Evolutionary conservation across 2,113 vertebrate species (phyloP), one percentile per base, ranked within the genome.

Genomic region (Anseranas semipalmata): DNA sequence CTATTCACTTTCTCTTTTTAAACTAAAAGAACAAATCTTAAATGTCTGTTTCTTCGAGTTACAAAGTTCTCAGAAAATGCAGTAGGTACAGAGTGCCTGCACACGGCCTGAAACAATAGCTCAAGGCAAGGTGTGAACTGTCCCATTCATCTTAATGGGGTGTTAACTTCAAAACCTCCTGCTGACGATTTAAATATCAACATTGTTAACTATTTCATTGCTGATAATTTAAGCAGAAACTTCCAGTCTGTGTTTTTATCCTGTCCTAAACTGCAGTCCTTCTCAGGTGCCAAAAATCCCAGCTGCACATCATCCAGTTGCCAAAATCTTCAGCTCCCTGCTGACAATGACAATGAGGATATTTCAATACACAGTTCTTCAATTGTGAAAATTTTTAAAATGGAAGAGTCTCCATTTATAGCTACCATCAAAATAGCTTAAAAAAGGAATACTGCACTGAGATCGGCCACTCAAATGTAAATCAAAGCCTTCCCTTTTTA

Each of bases 241-340:
- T 88, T 88, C 50, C 52, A 88, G 33, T 70, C 83, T 56, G 56
- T 85, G 71, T 62, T 96, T 90, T 88, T 48, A 52, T 87, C 32
- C 53, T 79, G 0, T 66, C 53, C 70, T 95, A 65, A 96, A 89
- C 13, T 28, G 48, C 77, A 92, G 60, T 77, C 80, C 86, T 60
- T 66, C 45, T 78, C 78, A 94, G 75, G 87, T 95, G 95, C 85
- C 91, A 96, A 71, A 95, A 96, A 91, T 90, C 78, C 92, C 95
- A 97, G 89, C 96, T 95, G 87, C 87, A 74, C 39, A 60, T 66
- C 74, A 83, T 46, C 28, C 59, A 56, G 59, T 63, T 74, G 93
- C 93, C 86, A 96, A 84, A 89, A 85, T 63, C 41, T 87, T 84
- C 77, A 87, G 37, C 66, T 96, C 86, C 89, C 86, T 82, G 80